A percentile compares a stretch with the other conserved stretches of the same genome.
Evolutionary conservation across 2,888 invertebrate species (phyloP).

Genomic region (Sinhomidia bicolor): DNA sequence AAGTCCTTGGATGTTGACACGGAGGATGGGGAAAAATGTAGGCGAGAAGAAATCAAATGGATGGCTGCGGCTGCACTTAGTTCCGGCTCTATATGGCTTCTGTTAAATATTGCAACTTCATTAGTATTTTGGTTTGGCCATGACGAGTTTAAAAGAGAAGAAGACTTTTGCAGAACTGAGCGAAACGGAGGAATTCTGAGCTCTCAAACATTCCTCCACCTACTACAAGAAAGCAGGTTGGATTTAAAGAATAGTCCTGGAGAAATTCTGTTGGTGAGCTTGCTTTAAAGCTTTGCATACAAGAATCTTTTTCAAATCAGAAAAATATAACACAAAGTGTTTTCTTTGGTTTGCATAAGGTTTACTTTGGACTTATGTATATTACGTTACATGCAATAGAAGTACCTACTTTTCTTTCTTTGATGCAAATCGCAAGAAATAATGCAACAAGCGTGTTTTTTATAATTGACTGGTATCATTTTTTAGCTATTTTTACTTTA

Average conservation of each 20-base stretch:
- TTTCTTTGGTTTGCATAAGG: too few relatives aligned
- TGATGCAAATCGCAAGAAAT: constrained; percentile 14
- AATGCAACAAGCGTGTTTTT: constrained; percentile 67
- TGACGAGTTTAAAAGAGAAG: neutral
- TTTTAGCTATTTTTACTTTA: neutral
- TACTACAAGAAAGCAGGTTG: too few relatives aligned
- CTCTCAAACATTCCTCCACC: too few relatives aligned
- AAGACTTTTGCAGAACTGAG: too few relatives aligned
- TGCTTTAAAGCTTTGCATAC: neutral
- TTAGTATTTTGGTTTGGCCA: constrained; percentile 34
- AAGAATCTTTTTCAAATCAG: too few relatives aligned
- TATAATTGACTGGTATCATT: constrained; percentile 71
- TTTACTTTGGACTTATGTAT: constrained; percentile 40
- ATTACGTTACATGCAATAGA: constrained; percentile 31
- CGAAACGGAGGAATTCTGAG: too few relatives aligned
- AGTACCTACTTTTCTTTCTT: constrained; percentile 12
- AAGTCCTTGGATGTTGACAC: constrained; percentile 16
- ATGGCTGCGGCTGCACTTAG: constrained; percentile 38
- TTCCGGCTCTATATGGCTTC: constrained; percentile 53
- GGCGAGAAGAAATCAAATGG: constrained; percentile 46
- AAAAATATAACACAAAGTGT: too few relatives aligned
- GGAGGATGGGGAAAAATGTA: neutral
- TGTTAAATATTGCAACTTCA: constrained; percentile 29
- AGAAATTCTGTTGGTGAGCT: constrained; percentile 45
- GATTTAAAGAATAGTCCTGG: too few relatives aligned